Percentiles rank a stretch among this genome's conserved stretches.
These are phyloP conservation scores for Oncorhynchus masou DNA, from an alignment of 2,113 vertebrate species.

Conservation along the genomic window DNA sequence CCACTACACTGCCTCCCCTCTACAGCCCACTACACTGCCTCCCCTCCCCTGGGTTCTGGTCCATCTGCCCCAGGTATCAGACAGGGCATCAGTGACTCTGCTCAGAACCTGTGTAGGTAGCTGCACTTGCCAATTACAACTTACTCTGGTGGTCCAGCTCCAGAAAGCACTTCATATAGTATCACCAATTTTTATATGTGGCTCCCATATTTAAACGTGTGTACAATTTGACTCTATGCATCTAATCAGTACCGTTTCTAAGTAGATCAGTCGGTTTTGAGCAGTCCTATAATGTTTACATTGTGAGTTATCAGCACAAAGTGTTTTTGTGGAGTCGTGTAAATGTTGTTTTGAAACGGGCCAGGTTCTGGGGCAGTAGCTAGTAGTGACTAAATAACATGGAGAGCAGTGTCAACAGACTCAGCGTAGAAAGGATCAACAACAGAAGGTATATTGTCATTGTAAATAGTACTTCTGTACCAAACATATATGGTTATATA, in stretches of 20 bases:
- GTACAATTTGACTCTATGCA: conserved; percentile 72
- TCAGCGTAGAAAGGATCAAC: conserved; percentile 12
- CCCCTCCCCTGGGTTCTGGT: neutral
- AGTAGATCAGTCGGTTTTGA: conserved; percentile 45
- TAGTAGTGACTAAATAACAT: neutral
- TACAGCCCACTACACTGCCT: neutral
- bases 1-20: too few species aligned
- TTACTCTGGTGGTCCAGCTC: conserved; percentile 3
- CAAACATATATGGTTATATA: conserved; percentile 15
- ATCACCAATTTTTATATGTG: conserved; percentile 9
- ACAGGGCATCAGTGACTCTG: neutral
- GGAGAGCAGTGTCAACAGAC: neutral
- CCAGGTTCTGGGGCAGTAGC: conserved; percentile 32
- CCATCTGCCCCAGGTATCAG: neutral
- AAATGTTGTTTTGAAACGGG: conserved; percentile 52
- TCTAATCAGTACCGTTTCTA: conserved; percentile 52
- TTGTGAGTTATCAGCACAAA: conserved; percentile 70
- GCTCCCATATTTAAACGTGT: conserved; percentile 38
- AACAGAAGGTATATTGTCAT: neutral
- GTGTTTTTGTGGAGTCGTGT: conserved; percentile 56
- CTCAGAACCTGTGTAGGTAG: neutral
- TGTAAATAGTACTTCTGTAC: conserved; percentile 58
- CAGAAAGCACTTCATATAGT: conserved; percentile 18
- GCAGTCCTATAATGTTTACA: conserved; percentile 74
- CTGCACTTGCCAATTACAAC: neutral